Percentiles rank a stretch among this genome's conserved stretches.
Conservation (phyloP, 2,888 invertebrate species). For the Cynaeus angustus region DNA sequence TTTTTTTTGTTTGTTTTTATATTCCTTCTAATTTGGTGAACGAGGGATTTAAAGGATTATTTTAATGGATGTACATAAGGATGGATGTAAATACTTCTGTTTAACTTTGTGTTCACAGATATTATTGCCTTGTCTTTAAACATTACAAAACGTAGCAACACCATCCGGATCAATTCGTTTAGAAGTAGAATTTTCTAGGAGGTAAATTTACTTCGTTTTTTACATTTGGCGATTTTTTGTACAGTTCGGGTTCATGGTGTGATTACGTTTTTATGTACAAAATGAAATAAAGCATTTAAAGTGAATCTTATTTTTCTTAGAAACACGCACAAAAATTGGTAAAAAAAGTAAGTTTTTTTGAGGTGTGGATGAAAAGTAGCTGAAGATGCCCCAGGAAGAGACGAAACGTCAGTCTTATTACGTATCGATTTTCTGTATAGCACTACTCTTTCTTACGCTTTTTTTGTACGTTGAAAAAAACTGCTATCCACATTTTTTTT, state of each 20-base stretch:
- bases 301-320: neutral
- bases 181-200: neutral
- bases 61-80: conserved; percentile 28
- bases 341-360: too few species aligned
- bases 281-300: conserved; percentile 19
- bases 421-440: too few species aligned
- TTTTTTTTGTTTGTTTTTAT: conserved; percentile 26
- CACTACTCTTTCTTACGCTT: too few species aligned
- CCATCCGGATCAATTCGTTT: conserved; percentile 1
- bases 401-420: too few species aligned
- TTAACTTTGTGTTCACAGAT: conserved; percentile 20
- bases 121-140: conserved; percentile 40
- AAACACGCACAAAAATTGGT: too few species aligned
- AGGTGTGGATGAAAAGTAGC: too few species aligned
- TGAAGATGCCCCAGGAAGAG: too few species aligned
- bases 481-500: too few species aligned
- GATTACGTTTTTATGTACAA: conserved; percentile 35
- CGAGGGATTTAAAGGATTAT: conserved; percentile 31
- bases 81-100: conserved; percentile 30
- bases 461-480: too few species aligned
- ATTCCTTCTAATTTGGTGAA: conserved; percentile 27
- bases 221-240: conserved; percentile 15
- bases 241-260: conserved; percentile 5
- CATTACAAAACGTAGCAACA: conserved; percentile 16
- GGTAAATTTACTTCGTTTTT: conserved; percentile 14